These are phyloP conservation scores for Agapornis roseicollis DNA, from an alignment of 2,113 vertebrate genomes.

Conservation along the genomic window DNA sequence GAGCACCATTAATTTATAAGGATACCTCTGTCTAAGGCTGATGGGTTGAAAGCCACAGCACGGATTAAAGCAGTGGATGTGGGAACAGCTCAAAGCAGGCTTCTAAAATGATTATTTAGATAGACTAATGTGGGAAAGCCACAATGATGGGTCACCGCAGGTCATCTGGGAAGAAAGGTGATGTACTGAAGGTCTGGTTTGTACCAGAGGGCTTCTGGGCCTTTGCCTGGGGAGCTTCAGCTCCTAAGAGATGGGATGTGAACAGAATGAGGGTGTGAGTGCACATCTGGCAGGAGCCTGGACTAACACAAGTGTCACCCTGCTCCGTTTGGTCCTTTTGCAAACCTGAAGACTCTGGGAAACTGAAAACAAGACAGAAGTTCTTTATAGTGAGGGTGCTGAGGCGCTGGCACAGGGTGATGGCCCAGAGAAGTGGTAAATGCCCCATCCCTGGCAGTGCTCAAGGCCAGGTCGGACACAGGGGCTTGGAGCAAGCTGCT, in stretches of 20 bases:
- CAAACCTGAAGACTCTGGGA: not conserved
- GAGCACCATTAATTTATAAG: not conserved
- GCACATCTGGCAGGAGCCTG: not conserved
- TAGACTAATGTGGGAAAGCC: not conserved
- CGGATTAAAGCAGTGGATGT: not conserved
- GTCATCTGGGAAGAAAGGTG: not conserved
- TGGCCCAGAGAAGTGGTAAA: too few species aligned
- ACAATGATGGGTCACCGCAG: not conserved
- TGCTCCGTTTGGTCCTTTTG: not conserved
- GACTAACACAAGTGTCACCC: not conserved
- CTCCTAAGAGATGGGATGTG: not conserved
- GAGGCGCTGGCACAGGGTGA: too few species aligned
- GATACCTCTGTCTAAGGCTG: not conserved
- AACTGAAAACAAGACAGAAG: not conserved
- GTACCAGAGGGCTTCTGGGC: not conserved
- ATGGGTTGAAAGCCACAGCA: fast-evolving
- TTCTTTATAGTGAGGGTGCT: not conserved
- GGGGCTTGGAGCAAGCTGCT: too few species aligned
- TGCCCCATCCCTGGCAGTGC: not conserved
- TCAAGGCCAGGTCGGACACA: too few species aligned
- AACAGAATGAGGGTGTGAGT: not conserved
- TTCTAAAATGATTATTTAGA: not conserved
- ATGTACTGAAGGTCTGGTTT: not conserved
- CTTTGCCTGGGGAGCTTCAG: not conserved
- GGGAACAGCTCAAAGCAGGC: not conserved